Conservation (phyloP, 2,888 invertebrate genomes). For the Sesamia inferens region DNA sequence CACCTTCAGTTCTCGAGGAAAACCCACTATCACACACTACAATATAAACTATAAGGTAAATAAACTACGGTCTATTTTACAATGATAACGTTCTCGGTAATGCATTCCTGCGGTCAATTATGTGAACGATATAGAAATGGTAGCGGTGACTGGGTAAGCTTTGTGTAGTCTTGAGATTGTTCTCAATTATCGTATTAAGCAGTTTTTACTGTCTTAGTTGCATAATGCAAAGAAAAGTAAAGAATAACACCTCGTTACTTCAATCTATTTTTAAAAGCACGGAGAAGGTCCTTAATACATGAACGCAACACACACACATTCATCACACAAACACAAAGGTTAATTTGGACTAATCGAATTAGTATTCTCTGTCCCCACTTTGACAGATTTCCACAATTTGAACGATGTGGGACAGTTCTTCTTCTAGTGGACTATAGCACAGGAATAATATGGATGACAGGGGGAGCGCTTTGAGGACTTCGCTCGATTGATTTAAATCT, state of each 20-base stretch:
- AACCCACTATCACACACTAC: slow-evolving; percentile 68
- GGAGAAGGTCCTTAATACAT: no score
- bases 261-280: no score
- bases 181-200: slow-evolving; percentile 26
- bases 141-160: slow-evolving; percentile 59
- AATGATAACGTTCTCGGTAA: slow-evolving; percentile 53
- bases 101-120: slow-evolving; percentile 74
- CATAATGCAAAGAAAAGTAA: not conserved
- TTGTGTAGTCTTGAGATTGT: slow-evolving; percentile 54
- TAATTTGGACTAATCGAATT: no score
- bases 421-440: no score
- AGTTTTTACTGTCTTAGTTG: not conserved
- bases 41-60: slow-evolving; percentile 61
- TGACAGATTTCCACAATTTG: no score
- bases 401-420: no score
- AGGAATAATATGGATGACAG: no score
- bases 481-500: no score
- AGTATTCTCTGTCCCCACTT: no score
- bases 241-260: not conserved
- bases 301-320: no score
- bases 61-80: slow-evolving; percentile 61
- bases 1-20: slow-evolving; percentile 79
- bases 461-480: no score
- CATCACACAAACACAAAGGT: no score
- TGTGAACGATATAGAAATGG: slow-evolving; percentile 62